Evolutionary conservation across 2,113 vertebrate genomes (phyloP).

Genomic region (Rhea americana): DNA sequence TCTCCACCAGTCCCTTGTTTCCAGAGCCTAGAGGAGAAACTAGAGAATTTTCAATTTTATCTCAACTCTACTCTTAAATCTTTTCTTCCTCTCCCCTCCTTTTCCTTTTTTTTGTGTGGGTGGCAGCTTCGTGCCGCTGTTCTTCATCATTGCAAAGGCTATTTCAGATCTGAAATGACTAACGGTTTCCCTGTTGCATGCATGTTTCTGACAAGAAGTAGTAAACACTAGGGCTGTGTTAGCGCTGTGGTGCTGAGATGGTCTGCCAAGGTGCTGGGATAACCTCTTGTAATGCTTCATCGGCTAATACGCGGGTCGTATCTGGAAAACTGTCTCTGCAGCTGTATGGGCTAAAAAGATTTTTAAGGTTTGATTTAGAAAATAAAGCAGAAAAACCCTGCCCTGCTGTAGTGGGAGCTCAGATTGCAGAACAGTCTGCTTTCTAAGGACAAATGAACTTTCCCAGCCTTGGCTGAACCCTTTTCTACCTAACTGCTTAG

Average conservation of each 20-base stretch:
- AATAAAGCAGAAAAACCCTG: not conserved
- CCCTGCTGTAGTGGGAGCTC: not conserved
- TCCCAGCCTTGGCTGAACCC: not conserved
- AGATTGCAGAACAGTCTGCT: too few relatives aligned
- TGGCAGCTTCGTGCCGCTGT: not conserved
- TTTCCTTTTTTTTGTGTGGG: not conserved
- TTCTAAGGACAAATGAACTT: not conserved
- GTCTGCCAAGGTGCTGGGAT: not conserved
- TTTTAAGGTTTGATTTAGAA: not conserved
- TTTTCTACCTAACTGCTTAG: not conserved
- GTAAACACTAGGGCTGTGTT: conserved; percentile 17
- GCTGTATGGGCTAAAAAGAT: not conserved
- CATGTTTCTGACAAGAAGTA: conserved; percentile 27
- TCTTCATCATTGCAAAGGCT: not conserved
- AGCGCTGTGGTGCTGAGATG: not conserved
- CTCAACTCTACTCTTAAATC: not conserved
- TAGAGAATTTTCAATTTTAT: not conserved
- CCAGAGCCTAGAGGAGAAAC: not conserved
- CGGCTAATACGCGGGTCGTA: not conserved
- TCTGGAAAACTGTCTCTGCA: conserved; percentile 9
- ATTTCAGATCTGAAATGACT: conserved; percentile 14
- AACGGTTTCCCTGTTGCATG: conserved; percentile 20
- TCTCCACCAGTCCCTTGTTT: not conserved
- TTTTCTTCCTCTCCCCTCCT: not conserved
- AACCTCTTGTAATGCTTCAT: not conserved